Evolutionary conservation across 2,888 invertebrate species (phyloP).

Genomic region (Luffia ferchaultella): DNA sequence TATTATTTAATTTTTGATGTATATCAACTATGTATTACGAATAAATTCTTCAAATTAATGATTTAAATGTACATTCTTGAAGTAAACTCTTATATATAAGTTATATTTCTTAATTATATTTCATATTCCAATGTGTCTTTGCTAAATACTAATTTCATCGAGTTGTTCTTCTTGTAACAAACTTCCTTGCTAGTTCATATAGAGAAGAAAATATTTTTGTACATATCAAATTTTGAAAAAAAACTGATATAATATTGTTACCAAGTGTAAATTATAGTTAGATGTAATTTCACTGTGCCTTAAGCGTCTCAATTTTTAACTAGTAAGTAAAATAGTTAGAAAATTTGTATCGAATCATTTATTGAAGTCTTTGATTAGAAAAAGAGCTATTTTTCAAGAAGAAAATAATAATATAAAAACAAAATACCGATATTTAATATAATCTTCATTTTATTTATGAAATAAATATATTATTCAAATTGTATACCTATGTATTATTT

Average conservation of each 20-base stretch:
- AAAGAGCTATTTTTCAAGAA: background rate
- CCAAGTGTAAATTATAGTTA: constrained; percentile 42
- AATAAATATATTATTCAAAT: too few relatives aligned
- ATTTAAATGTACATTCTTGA: too few relatives aligned
- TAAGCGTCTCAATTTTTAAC: constrained; percentile 61
- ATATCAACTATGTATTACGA: too few relatives aligned
- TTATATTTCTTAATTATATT: background rate
- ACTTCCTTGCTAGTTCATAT: constrained; percentile 33
- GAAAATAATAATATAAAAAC: background rate
- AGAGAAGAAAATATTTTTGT: constrained; percentile 59
- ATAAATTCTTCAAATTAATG: too few relatives aligned
- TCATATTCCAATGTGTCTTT: background rate
- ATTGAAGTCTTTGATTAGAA: background rate
- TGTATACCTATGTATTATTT: too few relatives aligned
- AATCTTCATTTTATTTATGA: too few relatives aligned
- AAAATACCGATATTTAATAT: background rate
- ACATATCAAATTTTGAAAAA: constrained; percentile 59
- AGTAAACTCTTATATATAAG: background rate
- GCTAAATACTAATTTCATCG: background rate
- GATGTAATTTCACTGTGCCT: constrained; percentile 62
- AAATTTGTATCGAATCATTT: background rate
- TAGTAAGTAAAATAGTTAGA: constrained; percentile 10
- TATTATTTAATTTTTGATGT: too few relatives aligned
- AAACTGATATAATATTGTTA: constrained; percentile 34
- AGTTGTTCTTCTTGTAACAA: too few relatives aligned